Conservation (phyloP, 2,888 invertebrate genomes). For the Helicoverpa assulta region DNA sequence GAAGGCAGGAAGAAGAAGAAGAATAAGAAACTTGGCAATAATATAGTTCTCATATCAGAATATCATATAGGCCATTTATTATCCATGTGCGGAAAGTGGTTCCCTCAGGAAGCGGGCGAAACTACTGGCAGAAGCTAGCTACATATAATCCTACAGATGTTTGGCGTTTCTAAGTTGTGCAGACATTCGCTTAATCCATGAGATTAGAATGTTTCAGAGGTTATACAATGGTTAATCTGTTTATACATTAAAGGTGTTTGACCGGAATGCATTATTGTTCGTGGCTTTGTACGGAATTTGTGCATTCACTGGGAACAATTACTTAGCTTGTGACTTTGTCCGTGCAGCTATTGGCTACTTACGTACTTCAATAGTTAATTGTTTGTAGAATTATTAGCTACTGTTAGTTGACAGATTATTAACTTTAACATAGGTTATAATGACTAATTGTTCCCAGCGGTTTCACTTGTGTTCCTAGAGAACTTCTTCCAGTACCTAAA, state of each 20-base stretch:
- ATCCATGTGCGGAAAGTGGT: too few species aligned
- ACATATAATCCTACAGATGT: slow-evolving; percentile 9
- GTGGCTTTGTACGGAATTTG: background rate
- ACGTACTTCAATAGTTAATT: too few species aligned
- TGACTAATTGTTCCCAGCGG: too few species aligned
- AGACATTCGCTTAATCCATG: slow-evolving; percentile 16
- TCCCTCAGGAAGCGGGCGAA: background rate
- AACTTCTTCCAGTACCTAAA: too few species aligned
- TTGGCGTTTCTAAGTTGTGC: slow-evolving; percentile 1
- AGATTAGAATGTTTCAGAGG: slow-evolving; percentile 23
- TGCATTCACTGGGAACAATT: slow-evolving; percentile 4
- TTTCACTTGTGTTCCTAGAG: too few species aligned
- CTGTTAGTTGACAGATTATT: too few species aligned
- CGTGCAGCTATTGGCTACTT: background rate
- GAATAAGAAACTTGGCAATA: background rate
- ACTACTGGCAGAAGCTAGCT: background rate
- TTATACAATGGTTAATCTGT: slow-evolving; percentile 1
- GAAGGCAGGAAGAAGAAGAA: too few species aligned
- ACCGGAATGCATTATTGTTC: slow-evolving; percentile 17
- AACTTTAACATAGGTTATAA: too few species aligned
- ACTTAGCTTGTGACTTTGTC: background rate
- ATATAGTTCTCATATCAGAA: background rate
- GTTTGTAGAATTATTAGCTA: too few species aligned
- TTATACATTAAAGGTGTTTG: background rate
- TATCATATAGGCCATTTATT: too few species aligned